phyloP scores from a whole-genome alignment of 2,113 vertebrate genomes.

The Neofelis nebulosa region DNA sequence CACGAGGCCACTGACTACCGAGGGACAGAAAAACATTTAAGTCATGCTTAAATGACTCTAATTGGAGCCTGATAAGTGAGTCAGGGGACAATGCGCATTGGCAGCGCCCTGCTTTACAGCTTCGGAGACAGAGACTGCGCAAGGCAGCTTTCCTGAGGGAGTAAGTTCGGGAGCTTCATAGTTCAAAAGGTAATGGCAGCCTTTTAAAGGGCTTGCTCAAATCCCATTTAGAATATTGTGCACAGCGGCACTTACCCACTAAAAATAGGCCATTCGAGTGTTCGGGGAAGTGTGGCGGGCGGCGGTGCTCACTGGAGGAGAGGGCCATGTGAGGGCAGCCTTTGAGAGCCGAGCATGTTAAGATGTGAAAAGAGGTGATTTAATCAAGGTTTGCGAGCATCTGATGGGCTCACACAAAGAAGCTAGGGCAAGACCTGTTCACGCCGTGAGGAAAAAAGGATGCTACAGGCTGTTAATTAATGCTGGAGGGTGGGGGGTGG shows the following conservation, averaged over 20 bases:
- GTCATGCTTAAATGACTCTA: not conserved
- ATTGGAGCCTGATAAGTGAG: not conserved
- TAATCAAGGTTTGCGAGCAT: constrained; percentile 59
- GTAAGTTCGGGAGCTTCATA: not conserved
- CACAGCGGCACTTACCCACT: constrained; percentile 37
- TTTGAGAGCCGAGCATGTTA: constrained; percentile 59
- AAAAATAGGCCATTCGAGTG: constrained; percentile 45
- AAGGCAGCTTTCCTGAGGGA: constrained; percentile 20
- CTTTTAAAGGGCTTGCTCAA: constrained; percentile 31
- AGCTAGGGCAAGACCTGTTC: constrained; percentile 56
- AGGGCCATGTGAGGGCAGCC: not conserved
- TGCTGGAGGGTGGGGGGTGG: not conserved
- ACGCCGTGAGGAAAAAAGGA: constrained; percentile 39
- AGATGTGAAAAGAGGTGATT: constrained; percentile 73
- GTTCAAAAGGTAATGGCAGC: constrained; percentile 54
- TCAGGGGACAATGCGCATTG: not conserved
- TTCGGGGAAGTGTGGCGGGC: not conserved
- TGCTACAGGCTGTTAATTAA: constrained; percentile 59
- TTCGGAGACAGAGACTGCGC: not conserved
- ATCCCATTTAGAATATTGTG: constrained; percentile 36
- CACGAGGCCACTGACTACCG: not conserved
- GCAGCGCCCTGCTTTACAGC: not conserved
- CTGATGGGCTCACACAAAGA: constrained; percentile 63
- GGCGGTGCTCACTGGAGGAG: not conserved
- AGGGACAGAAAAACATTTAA: not conserved